Conservation (phyloP, 2,888 invertebrate species). For the Scaeva pyrastri region DNA sequence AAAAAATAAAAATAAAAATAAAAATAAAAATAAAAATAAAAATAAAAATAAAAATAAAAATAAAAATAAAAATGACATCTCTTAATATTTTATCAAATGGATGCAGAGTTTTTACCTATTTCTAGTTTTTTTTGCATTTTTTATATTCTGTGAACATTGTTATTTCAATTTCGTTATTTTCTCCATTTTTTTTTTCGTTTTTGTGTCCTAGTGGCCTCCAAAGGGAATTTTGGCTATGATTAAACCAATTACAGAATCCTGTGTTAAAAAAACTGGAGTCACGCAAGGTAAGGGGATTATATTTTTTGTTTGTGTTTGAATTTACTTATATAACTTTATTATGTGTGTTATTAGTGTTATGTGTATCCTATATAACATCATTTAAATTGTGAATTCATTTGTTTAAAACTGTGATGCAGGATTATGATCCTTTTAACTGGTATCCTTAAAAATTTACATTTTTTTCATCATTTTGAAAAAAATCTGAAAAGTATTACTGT, state of each 20-base stretch:
- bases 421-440: no score
- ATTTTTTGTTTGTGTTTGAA: background rate
- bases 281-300: constrained; percentile 47
- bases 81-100: constrained; percentile 3
- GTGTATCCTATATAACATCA: no score
- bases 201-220: constrained; percentile 64
- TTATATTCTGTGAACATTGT: background rate
- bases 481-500: no score
- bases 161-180: constrained; percentile 20
- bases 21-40: no score
- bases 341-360: no score
- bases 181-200: background rate
- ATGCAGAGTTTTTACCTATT: constrained; percentile 17
- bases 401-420: no score
- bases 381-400: no score
- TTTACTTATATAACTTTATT: no score
- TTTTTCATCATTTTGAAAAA: no score
- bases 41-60: no score
- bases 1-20: no score
- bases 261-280: constrained; percentile 61
- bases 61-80: constrained; percentile 7
- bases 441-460: no score
- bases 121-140: background rate
- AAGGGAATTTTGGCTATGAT: constrained; percentile 55
- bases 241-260: constrained; percentile 56